Evolutionary conservation across 2,113 vertebrate species (phyloP), one percentile per base, ranked within the genome.

Genomic region (Tupaia chinensis): DNA sequence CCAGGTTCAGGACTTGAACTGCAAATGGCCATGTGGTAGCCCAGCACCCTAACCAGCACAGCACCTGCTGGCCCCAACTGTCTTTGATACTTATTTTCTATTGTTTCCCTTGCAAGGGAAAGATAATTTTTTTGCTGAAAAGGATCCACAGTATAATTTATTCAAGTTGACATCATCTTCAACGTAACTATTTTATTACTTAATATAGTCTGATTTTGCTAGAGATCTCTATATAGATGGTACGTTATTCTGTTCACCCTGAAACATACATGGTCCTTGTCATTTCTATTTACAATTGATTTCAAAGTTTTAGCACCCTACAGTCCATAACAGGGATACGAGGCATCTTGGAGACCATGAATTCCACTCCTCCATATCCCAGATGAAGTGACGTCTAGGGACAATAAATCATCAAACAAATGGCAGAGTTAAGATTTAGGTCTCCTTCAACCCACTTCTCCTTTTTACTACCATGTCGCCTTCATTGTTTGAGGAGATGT

Each of bases 11-110:
- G 44, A 44, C 44, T 44, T 44, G 44, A 44, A 44, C 44, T 44
- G 44, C 44, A 5, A 44, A 44, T 44, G 44, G 44, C 44, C 44
- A 44, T 44, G 44, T 44, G 44, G 44, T 44, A 44, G 44, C 44
- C 44, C 44, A 44, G 44, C 44, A 44, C 44, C 44, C 44, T 44
- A 44, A 44, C 44, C 44, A 44, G 44, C 44, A 44, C 44, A 44
- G 44, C 44, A 44, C 44, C 44, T 44, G 44, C 44, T 44, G 44
- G 44, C 3, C 44, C 44, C 44, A 44, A 44, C 44, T 44, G 44
- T n/a, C 63, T 89, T 94, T 77, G 53, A 23, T 53, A 70, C n/a
- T 85, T 32, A 44, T 70, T 81, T 80, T 79, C 66, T 86, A 69
- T 86, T 9, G 5, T 65, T 94, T 89, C 9, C 34, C 15, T 8